Base-by-base conservation (phyloP, 1,140 invertebrate genomes). In the Dendroctonus valens region DNA sequence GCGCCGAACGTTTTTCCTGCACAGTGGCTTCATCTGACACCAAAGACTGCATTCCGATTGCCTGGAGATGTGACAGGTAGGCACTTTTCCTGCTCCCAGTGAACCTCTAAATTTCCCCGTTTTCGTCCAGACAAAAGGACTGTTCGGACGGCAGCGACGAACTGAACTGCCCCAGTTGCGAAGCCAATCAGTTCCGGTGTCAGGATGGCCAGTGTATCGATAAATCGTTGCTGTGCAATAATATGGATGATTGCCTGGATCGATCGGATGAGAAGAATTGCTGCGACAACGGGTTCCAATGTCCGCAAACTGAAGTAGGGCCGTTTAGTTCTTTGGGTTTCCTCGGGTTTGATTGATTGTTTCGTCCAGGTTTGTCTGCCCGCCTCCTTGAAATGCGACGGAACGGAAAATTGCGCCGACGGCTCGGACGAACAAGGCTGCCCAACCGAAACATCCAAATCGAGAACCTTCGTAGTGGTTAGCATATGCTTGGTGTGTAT, bases 71-170 rank as follows among this genome's bases (percentile, higher is more conserved):
- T 77, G 93, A 96, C 77, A 87, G 87, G 62, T 65, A 57, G 11
- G 14, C 41, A 48, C 46, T 48, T 48, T 14, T 48, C 5, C 14
- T 5, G 11, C 0, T 48, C 11, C 5, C 0, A n/a, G 11, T 48
- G 46, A 48, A 6, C 46, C 11, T 4, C 46, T 48, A 48, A 46
- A 11, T 46, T 46, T 12, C 9, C 12, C 12, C 9, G 44, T 39
- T 55, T 55, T 55, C 8, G 2, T 55, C 14, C n/a, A 65, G 59
- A 0, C 87, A 91, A 64, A 81, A 81, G 42, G 93, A 98, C 77
- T 97, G 95, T 80, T 80, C 83, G 1, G 92, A 95, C 77, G 86
- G 86, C 12, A 90, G 89, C 4, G 92, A 94, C 74, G 92, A 95
- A 78, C 78, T 84, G 3, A 85, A 85, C n/a, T 92, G 91, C 74